phyloP scores from a whole-genome alignment of 2,888 invertebrate genomes.

The Linyphia triangularis region DNA sequence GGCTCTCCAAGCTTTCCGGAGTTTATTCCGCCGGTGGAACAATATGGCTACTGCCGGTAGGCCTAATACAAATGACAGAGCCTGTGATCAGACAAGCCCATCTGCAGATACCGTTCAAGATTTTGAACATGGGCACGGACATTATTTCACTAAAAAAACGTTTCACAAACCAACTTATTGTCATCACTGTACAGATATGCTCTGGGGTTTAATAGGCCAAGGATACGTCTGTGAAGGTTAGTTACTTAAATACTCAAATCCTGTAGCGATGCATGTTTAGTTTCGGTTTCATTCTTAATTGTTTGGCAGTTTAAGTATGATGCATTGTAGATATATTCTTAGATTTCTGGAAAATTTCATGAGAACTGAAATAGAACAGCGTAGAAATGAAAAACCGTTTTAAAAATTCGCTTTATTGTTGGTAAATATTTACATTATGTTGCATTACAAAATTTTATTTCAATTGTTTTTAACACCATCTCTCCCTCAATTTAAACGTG shows the following conservation, averaged over 20 bases:
- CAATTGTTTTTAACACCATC: no score
- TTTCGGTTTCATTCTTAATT: no score
- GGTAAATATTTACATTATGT: no score
- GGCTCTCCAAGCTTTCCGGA: slow-evolving; percentile 75
- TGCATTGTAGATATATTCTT: no score
- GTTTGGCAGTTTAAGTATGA: no score
- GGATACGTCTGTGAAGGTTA: slow-evolving; percentile 99
- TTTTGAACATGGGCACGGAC: slow-evolving; percentile 84
- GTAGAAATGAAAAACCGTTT: no score
- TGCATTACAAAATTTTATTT: no score
- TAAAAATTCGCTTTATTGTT: no score
- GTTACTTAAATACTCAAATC: not conserved
- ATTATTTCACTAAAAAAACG: slow-evolving; percentile 99
- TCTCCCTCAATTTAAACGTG: no score
- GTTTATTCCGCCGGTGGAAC: slow-evolving; percentile 75
- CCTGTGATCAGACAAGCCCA: slow-evolving; percentile 75
- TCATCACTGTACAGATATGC: slow-evolving; percentile 99
- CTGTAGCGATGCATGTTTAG: slow-evolving; percentile 19
- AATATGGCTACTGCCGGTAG: slow-evolving; percentile 77
- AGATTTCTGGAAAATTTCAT: no score
- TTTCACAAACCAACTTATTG: slow-evolving; percentile 99
- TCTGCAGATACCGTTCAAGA: slow-evolving; percentile 75
- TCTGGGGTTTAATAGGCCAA: slow-evolving; percentile 99
- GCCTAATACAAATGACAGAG: slow-evolving; percentile 58
- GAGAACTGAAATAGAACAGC: no score